A percentile compares a stretch with the other conserved stretches of the same genome.
phyloP scores from a whole-genome alignment of 2,888 invertebrate species.

The Melipona beecheii region DNA sequence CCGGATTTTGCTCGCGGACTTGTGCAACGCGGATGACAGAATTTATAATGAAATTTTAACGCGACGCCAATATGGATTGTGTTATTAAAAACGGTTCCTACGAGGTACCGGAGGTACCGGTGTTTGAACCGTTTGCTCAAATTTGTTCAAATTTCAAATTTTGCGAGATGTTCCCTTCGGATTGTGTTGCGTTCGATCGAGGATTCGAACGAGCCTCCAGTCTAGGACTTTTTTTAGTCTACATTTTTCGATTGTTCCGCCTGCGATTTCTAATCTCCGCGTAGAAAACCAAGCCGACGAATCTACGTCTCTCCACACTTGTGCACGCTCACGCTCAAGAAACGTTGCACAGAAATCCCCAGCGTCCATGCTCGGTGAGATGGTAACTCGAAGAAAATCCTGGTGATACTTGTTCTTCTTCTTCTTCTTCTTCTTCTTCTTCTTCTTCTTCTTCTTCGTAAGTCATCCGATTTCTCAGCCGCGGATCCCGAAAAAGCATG shows the following conservation, averaged over 20 bases:
- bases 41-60: constrained; percentile 31
- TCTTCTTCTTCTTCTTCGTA: not conserved
- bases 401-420: not conserved
- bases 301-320: not conserved
- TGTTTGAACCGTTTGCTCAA: not conserved
- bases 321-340: not conserved
- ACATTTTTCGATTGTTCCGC: too few species aligned
- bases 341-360: not conserved
- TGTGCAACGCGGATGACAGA: not conserved
- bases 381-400: not conserved
- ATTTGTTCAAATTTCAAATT: not conserved
- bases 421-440: not conserved
- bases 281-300: not conserved
- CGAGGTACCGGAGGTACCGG: not conserved
- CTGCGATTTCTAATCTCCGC: not conserved
- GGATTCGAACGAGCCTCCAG: too few species aligned
- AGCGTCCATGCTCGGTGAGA: not conserved
- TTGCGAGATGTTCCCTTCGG: not conserved
- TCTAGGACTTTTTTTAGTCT: too few species aligned
- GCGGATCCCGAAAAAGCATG: not conserved
- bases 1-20: not conserved
- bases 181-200: not conserved
- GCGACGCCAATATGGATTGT: not conserved
- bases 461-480: not conserved
- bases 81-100: not conserved